phyloP scores from a whole-genome alignment of 2,113 vertebrate species.

The Gnathonemus longibarbis region DNA sequence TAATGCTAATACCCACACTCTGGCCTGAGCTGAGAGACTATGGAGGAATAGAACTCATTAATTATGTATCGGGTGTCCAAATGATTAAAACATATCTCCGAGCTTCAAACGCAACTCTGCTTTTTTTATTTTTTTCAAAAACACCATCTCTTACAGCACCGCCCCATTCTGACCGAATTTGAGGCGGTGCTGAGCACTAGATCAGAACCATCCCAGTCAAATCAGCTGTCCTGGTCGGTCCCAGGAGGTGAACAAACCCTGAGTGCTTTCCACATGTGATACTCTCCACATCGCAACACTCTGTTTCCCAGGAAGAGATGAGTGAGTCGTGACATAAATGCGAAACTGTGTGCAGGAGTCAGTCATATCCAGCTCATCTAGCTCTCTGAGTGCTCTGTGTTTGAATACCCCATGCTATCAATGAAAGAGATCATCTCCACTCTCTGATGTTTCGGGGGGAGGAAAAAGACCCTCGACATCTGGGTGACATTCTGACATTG shows the following conservation, averaged over 20 bases:
- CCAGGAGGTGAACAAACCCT: background rate
- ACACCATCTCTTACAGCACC: constrained; percentile 30
- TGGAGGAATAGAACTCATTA: constrained; percentile 64
- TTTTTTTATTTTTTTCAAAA: constrained; percentile 5
- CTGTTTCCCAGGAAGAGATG: background rate
- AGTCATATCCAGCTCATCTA: background rate
- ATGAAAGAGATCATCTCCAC: background rate
- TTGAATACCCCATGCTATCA: background rate
- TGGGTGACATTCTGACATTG: background rate
- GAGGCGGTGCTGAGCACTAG: constrained; percentile 24
- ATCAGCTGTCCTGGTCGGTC: background rate
- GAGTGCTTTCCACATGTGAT: background rate
- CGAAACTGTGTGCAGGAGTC: background rate
- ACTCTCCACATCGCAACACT: background rate
- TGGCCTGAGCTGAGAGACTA: constrained; percentile 48
- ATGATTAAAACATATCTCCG: constrained; percentile 82
- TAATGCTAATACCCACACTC: constrained; percentile 46
- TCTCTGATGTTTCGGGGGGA: background rate
- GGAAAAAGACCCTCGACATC: background rate
- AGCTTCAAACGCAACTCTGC: constrained; percentile 63
- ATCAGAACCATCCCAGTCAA: background rate
- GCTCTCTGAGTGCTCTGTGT: background rate
- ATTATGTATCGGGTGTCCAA: constrained; percentile 80
- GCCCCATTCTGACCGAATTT: constrained; percentile 22
- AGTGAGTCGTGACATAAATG: background rate